Evolutionary conservation across 2,113 vertebrate species (phyloP), one percentile per base, ranked within the genome.

Genomic region (Sinosuthora webbiana): DNA sequence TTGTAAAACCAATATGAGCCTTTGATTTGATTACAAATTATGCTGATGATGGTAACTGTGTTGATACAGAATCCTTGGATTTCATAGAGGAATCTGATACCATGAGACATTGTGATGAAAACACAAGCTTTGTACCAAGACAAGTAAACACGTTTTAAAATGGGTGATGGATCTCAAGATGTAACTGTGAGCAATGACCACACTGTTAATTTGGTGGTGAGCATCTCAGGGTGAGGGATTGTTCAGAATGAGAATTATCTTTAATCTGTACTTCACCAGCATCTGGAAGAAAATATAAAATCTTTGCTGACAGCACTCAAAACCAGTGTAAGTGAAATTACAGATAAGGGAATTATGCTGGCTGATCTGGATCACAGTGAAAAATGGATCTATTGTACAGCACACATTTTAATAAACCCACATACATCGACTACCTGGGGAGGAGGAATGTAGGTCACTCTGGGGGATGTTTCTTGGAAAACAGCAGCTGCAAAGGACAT

Each of bases 11-110:
- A 30, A 94, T 94, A 94, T 30, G 82, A 75, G 90, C 63, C 67
- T 86, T 91, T 96, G 93, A 94, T 95, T 95, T 91, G 94, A 95
- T 95, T 97, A 91, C 82, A 93, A 95, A 95, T 97, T 94, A 85
- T 82, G 91, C 81, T 97, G 95, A 91, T 96, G 94, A 94, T 0
- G 1, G 94, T 94, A 87, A 94, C 81, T 73, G 69, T 49, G 63
- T 70, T 95, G 93, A 87, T 87, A 89, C 37, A 95, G 93, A 87
- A 85, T 94, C 78, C 70, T 94, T 57, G 67, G 70, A n/a, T 96
- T 93, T 93, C 83, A 96, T 76, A 78, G 60, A 87, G 59, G 76
- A 95, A 89, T 64, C 76, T 79, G 93, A 94, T 89, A 75, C 83
- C 57, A 41, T 0, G 24, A 75, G 64, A 75, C 62, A 41, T 1